Evolutionary conservation across 2,797 vertebrate genomes (phyloP).

Genomic region (Mustela erminea): DNA sequence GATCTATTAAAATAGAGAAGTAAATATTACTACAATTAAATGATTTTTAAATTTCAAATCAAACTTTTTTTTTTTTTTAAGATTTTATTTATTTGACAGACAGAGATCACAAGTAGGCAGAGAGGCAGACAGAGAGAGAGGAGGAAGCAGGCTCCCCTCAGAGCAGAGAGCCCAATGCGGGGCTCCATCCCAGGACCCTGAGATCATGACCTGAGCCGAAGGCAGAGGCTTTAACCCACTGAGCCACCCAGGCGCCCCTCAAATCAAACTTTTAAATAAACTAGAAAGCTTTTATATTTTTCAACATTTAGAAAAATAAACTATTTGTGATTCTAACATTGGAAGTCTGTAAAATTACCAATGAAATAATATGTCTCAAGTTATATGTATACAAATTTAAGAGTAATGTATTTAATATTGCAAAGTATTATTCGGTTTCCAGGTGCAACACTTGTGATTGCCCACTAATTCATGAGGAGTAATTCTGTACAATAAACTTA

Average conservation of each 20-base stretch:
- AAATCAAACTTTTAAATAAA: slow-evolving; percentile 21
- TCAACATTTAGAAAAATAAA: not conserved
- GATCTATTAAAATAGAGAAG: not conserved
- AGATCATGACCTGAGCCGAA: too few species aligned
- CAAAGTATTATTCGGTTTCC: not conserved
- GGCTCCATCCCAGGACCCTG: too few species aligned
- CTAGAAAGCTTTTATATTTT: not conserved
- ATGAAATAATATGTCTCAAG: not conserved
- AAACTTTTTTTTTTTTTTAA: not conserved
- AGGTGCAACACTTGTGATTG: not conserved
- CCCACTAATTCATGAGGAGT: not conserved
- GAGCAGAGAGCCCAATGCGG: too few species aligned
- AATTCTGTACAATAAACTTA: not conserved
- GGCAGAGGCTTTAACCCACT: too few species aligned
- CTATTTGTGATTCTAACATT: not conserved
- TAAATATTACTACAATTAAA: not conserved
- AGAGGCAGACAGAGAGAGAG: too few species aligned
- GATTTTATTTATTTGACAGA: too few species aligned
- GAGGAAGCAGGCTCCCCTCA: too few species aligned
- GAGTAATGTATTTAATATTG: not conserved
- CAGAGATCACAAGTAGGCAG: too few species aligned
- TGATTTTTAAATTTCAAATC: not conserved
- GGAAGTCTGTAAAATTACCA: not conserved
- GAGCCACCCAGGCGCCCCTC: not conserved
- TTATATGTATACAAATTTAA: not conserved